These are phyloP conservation scores for Laticauda colubrina DNA, from an alignment of 2,113 vertebrate genomes.

Conservation along the genomic window DNA sequence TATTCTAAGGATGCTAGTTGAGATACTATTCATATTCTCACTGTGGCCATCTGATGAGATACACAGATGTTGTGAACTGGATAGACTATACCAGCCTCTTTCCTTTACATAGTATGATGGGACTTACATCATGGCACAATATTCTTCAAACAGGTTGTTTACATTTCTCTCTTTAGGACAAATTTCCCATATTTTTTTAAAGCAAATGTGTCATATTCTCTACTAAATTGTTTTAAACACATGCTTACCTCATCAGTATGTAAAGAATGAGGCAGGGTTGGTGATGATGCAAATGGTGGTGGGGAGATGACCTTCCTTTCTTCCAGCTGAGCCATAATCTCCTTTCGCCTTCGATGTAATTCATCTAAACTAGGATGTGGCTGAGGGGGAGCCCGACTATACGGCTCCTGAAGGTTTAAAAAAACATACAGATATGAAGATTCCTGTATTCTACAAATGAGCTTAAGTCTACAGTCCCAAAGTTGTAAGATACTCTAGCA, in stretches of 20 bases:
- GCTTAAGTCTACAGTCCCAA: neutral
- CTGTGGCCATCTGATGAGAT: neutral
- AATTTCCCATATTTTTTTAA: neutral
- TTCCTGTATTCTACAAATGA: neutral
- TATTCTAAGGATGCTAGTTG: neutral
- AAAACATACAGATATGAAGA: neutral
- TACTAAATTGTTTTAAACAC: conserved; percentile 14
- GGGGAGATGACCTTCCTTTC: conserved; percentile 96
- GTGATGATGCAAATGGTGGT: conserved; percentile 91
- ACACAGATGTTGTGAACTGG: neutral
- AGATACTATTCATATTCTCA: neutral
- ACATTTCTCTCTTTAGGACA: neutral
- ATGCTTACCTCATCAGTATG: conserved; percentile 83
- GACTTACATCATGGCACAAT: neutral
- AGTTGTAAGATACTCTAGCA: neutral
- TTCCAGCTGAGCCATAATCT: conserved; percentile 94
- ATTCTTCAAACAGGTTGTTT: neutral
- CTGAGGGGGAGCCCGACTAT: conserved; percentile 66
- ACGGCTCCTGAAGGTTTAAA: conserved; percentile 66
- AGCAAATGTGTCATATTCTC: accelerated
- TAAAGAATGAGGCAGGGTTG: conserved; percentile 86
- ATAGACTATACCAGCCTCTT: neutral
- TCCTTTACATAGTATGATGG: neutral
- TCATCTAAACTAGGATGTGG: conserved; percentile 89
- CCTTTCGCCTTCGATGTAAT: conserved; percentile 89